Percentiles rank a stretch among this genome's conserved stretches.
These are phyloP conservation scores for Microctenopoma lineatum DNA, from an alignment of 2,797 vertebrate genomes.

Conservation along the genomic window DNA sequence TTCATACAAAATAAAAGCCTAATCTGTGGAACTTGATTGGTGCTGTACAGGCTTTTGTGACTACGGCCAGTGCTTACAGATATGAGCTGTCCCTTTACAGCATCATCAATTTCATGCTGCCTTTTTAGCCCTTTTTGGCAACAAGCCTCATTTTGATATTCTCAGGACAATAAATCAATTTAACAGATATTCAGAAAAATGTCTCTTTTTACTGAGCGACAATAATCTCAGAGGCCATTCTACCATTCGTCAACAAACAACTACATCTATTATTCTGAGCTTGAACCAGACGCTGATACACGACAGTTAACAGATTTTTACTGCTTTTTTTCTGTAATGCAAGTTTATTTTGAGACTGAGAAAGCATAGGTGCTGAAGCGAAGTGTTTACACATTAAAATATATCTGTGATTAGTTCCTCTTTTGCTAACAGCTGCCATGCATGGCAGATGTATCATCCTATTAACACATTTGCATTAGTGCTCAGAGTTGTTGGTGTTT, in stretches of 20 bases:
- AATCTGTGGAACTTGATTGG: conserved; percentile 29
- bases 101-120: conserved; percentile 65
- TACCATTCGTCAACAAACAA: conserved; percentile 23
- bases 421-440: conserved; percentile 32
- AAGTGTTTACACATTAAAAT: conserved; percentile 48
- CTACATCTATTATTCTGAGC: conserved; percentile 23
- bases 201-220: conserved; percentile 21
- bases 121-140: conserved; percentile 35
- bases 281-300: conserved; percentile 32
- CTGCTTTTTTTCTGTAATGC: conserved; percentile 25
- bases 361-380: conserved; percentile 17
- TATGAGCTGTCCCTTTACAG: conserved; percentile 56
- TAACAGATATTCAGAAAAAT: conserved; percentile 29
- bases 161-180: conserved; percentile 32
- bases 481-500: conserved; percentile 8
- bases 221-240: conserved; percentile 41
- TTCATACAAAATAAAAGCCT: conserved; percentile 50
- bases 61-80: conserved; percentile 48
- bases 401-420: conserved; percentile 21
- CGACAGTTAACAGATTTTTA: conserved; percentile 20
- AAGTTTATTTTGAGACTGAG: conserved; percentile 23
- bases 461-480: conserved; percentile 49
- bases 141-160: conserved; percentile 50
- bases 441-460: conserved; percentile 32
- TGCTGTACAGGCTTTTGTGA: conserved; percentile 27